Evolutionary conservation across 2,888 invertebrate species (phyloP).

Genomic region (Tipula unca): DNA sequence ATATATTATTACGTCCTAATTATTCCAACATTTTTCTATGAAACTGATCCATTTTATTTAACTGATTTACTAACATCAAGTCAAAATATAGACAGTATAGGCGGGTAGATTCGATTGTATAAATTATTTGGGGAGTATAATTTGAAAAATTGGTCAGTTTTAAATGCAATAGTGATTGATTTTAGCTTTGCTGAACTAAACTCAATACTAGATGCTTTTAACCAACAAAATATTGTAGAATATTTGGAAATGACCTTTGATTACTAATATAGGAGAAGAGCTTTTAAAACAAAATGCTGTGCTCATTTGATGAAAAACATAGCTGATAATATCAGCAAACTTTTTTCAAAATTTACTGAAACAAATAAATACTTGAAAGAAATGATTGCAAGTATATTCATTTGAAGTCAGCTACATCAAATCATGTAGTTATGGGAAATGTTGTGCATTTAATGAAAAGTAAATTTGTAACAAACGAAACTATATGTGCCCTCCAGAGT

Average conservation of each 20-base stretch:
- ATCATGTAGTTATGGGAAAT: too few species aligned
- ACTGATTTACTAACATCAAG: not conserved
- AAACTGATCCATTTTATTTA: not conserved
- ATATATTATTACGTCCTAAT: not conserved
- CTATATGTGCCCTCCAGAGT: too few species aligned
- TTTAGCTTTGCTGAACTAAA: too few species aligned
- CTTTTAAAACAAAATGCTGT: not conserved
- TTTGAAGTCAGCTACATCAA: not conserved
- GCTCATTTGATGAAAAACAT: not conserved
- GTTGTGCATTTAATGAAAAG: too few species aligned
- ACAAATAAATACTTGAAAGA: too few species aligned
- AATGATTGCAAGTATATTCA: not conserved
- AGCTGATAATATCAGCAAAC: not conserved
- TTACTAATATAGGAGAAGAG: not conserved
- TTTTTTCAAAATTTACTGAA: not conserved
- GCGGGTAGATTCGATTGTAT: not conserved
- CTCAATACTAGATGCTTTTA: not conserved
- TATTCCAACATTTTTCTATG: not conserved
- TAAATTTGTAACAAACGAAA: too few species aligned
- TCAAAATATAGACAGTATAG: not conserved
- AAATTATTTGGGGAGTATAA: not conserved
- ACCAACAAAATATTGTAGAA: not conserved
- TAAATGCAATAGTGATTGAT: too few species aligned
- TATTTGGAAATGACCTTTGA: not conserved
- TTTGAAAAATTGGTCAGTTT: not conserved